phyloP scores from a whole-genome alignment of 2,797 vertebrate genomes.

The Pseudomugil gertrudae region DNA sequence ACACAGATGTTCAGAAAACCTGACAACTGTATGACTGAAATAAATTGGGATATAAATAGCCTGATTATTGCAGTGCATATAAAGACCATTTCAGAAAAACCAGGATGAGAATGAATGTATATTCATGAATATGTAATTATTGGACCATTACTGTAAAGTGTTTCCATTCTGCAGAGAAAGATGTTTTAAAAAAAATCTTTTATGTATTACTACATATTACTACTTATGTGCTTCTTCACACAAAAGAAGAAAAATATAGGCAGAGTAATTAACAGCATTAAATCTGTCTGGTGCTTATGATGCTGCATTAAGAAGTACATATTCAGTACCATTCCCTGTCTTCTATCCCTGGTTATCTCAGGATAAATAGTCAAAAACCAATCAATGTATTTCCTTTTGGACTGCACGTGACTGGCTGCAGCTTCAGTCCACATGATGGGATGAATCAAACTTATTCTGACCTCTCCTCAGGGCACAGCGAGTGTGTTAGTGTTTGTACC shows the following conservation, averaged over 20 bases:
- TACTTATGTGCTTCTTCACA: too few species aligned
- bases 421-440: conserved; percentile 27
- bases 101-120: not conserved
- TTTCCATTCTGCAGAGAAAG: not conserved
- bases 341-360: not conserved
- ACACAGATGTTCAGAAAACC: conserved; percentile 1
- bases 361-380: conserved; percentile 50
- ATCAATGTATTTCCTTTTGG: conserved; percentile 41
- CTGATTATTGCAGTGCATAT: not conserved
- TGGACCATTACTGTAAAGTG: not conserved
- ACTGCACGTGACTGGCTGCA: conserved; percentile 18
- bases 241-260: too few species aligned
- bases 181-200: too few species aligned
- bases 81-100: not conserved
- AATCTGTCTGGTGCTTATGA: not conserved
- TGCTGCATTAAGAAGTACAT: not conserved
- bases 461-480: conserved; percentile 49
- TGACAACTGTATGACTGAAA: not conserved
- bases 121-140: not conserved
- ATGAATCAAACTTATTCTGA: conserved; percentile 56
- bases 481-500: conserved; percentile 11
- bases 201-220: too few species aligned
- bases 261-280: not conserved
- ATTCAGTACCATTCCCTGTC: not conserved
- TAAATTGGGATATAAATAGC: not conserved